Percentiles rank a stretch among this genome's conserved stretches.
Conservation (phyloP, 2,888 invertebrate genomes). For the Synanthedon myopaeformis region DNA sequence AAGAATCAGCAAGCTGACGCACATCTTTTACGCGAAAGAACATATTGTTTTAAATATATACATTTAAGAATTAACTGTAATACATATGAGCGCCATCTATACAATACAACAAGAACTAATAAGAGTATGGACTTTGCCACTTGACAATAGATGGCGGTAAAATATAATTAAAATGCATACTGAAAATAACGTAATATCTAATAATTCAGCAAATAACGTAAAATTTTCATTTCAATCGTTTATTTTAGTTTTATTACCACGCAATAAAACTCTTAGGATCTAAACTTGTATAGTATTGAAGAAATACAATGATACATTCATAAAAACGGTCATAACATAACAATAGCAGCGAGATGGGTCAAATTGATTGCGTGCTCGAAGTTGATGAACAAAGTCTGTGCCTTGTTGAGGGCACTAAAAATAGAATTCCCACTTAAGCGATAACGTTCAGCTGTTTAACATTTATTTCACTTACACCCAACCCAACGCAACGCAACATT, state of each 20-base stretch:
- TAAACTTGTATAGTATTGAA: neutral
- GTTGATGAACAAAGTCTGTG: conserved; percentile 34
- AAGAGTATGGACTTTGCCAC: conserved; percentile 17
- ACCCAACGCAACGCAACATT: too few species aligned
- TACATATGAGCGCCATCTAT: conserved; percentile 1
- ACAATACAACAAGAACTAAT: neutral
- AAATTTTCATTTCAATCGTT: too few species aligned
- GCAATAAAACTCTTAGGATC: too few species aligned
- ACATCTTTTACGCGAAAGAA: too few species aligned
- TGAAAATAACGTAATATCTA: too few species aligned
- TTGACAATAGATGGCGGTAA: conserved; percentile 36
- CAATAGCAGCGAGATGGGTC: conserved; percentile 27
- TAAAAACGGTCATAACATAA: neutral
- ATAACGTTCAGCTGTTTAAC: neutral
- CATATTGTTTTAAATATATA: too few species aligned
- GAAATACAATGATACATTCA: neutral
- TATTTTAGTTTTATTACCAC: too few species aligned
- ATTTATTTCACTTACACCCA: neutral
- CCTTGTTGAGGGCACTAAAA: conserved; percentile 46
- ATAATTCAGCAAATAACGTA: too few species aligned
- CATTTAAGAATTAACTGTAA: too few species aligned
- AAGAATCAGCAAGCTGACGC: too few species aligned
- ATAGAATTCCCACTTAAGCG: conserved; percentile 35
- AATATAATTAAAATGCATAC: too few species aligned
- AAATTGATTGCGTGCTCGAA: conserved; percentile 54